Conservation (phyloP, 2,113 vertebrate species). For the Neotoma lepida region DNA sequence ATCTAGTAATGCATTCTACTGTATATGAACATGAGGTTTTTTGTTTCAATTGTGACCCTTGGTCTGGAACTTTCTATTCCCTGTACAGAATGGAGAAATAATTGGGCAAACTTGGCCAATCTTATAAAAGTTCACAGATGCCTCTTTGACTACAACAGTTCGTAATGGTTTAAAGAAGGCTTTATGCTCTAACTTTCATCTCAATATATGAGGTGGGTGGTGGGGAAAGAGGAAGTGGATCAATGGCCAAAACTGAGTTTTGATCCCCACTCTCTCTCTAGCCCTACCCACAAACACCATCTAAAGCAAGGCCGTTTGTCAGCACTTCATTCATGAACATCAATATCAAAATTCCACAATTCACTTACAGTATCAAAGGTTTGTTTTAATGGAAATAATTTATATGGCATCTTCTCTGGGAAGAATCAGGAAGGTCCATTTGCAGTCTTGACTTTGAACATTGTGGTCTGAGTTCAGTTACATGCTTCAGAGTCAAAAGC, state of each 20-base stretch:
- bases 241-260: conserved; percentile 50
- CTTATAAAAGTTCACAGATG: conserved; percentile 76
- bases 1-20: neutral
- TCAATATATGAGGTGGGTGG: conserved; percentile 69
- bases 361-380: conserved; percentile 61
- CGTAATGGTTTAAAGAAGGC: conserved; percentile 58
- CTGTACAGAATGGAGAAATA: conserved; percentile 59
- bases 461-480: conserved; percentile 37
- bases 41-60: conserved; percentile 38
- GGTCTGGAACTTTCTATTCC: conserved; percentile 59
- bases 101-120: conserved; percentile 62
- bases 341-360: conserved; percentile 57
- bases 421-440: conserved; percentile 50
- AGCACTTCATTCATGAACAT: conserved; percentile 45
- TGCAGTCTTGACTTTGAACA: conserved; percentile 29
- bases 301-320: conserved; percentile 68
- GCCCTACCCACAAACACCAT: conserved; percentile 49
- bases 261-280: conserved; percentile 48
- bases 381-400: conserved; percentile 56
- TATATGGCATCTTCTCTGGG: conserved; percentile 27
- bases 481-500: neutral
- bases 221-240: conserved; percentile 55
- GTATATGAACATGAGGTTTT: neutral
- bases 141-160: conserved; percentile 69
- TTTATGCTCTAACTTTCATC: conserved; percentile 75